phyloP scores from a whole-genome alignment of 2,797 vertebrate genomes.

The Decapterus maruadsi region DNA sequence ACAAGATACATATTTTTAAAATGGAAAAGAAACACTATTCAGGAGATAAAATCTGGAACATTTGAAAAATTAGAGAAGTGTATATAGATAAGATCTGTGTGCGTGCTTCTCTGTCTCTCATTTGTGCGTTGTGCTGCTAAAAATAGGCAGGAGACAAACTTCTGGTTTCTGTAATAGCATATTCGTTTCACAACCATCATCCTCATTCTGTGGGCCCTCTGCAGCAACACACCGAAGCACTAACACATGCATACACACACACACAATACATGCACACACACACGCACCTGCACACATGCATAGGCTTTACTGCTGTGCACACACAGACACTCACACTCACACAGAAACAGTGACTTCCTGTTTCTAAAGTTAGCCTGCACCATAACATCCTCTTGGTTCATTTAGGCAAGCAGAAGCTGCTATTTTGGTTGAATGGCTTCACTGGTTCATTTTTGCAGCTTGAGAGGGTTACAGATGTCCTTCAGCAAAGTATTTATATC shows the following conservation, averaged over 20 bases:
- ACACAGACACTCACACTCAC: conserved; percentile 32
- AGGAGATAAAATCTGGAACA: conserved; percentile 44
- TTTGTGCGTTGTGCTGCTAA: conserved; percentile 67
- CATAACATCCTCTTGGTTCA: conserved; percentile 84
- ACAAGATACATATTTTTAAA: conserved; percentile 12
- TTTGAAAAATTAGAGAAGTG: conserved; percentile 48
- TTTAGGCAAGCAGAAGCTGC: conserved; percentile 79
- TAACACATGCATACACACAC: conserved; percentile 22
- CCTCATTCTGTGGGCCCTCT: conserved; percentile 72
- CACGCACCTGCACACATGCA: conserved; percentile 26
- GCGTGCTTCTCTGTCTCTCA: conserved; percentile 58
- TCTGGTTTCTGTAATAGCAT: conserved; percentile 83
- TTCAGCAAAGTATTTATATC: conserved; percentile 57
- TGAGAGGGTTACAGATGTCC: conserved; percentile 58
- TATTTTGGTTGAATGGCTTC: conserved; percentile 80
- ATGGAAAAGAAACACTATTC: conserved; percentile 9
- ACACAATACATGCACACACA: conserved; percentile 29
- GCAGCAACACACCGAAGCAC: conserved; percentile 52
- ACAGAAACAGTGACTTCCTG: conserved; percentile 81
- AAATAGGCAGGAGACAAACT: conserved; percentile 81
- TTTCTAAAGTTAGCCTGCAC: conserved; percentile 85
- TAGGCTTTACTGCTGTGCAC: too few relatives aligned
- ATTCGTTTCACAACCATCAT: conserved; percentile 82
- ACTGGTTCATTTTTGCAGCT: conserved; percentile 45
- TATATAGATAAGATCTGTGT: conserved; percentile 60